A percentile compares a stretch with the other conserved stretches of the same genome.
These are phyloP conservation scores for Trissolcus brochymenae DNA, from an alignment of 2,888 invertebrate species.

Conservation along the genomic window DNA sequence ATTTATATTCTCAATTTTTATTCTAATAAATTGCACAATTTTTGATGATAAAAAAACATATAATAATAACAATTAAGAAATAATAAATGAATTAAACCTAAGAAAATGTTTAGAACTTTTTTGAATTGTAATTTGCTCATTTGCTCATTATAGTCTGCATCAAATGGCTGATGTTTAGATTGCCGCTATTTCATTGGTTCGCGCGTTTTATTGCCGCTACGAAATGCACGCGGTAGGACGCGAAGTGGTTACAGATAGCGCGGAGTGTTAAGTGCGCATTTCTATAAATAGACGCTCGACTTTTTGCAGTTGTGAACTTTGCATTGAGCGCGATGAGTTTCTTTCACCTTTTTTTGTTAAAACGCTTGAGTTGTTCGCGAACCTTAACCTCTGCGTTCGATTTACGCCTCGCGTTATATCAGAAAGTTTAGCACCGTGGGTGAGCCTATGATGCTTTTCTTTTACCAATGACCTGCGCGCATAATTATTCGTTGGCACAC, in stretches of 20 bases:
- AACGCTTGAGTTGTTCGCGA: conserved; percentile 21
- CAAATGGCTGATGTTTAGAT: conserved; percentile 28
- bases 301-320: conserved; percentile 36
- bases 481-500: conserved; percentile 37
- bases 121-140: conserved; percentile 12
- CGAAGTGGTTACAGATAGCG: conserved; percentile 33
- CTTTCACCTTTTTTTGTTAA: conserved; percentile 29
- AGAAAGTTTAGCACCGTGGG: conserved; percentile 34
- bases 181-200: conserved; percentile 38
- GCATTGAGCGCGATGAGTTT: conserved; percentile 26
- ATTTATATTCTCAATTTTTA: too few relatives aligned
- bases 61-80: too few relatives aligned
- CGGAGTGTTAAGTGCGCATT: conserved; percentile 27
- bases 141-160: conserved; percentile 12
- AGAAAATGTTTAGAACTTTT: background rate
- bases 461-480: conserved; percentile 20
- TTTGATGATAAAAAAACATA: too few relatives aligned
- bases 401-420: conserved; percentile 30
- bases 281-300: conserved; percentile 53
- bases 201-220: conserved; percentile 39
- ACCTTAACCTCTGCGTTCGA: conserved; percentile 22
- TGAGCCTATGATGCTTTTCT: conserved; percentile 31
- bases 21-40: too few relatives aligned
- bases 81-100: too few relatives aligned
- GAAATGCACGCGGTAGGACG: conserved; percentile 28